phyloP scores from a whole-genome alignment of 2,888 invertebrate species.

The Aethes cnicana region DNA sequence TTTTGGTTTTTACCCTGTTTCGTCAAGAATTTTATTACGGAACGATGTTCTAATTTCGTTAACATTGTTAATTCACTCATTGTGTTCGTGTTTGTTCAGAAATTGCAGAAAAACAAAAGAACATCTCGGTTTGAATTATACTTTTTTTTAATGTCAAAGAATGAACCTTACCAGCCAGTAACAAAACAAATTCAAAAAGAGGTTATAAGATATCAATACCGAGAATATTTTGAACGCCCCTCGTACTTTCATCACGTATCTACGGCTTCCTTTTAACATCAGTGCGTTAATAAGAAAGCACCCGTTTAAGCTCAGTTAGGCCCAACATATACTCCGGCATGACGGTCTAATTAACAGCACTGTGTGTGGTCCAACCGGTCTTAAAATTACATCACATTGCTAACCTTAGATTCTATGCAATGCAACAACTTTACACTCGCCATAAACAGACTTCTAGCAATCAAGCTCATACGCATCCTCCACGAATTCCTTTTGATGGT shows the following conservation, averaged over 20 bases:
- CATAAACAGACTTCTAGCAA: slow-evolving; percentile 22
- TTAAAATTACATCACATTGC: slow-evolving; percentile 26
- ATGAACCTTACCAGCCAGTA: no score
- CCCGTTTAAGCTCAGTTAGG: slow-evolving; percentile 37
- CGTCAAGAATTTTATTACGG: no score
- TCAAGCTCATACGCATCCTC: no score
- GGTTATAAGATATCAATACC: no score
- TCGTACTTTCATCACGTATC: slow-evolving; percentile 23
- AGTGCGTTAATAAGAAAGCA: slow-evolving; percentile 52
- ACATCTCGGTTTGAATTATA: no score
- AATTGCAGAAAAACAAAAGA: no score
- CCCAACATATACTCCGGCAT: slow-evolving; percentile 3
- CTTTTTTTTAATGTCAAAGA: no score
- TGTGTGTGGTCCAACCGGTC: slow-evolving; percentile 51
- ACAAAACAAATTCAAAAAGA: no score
- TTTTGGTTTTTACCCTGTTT: no score
- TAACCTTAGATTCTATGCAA: slow-evolving; percentile 30
- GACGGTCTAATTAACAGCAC: slow-evolving; percentile 54
- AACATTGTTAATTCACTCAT: no score
- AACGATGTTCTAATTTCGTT: no score
- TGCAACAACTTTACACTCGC: slow-evolving; percentile 33
- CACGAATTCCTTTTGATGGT: slow-evolving; percentile 50
- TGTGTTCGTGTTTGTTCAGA: no score
- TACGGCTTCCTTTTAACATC: slow-evolving; percentile 40
- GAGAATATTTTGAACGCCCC: slow-evolving; percentile 15